Base-by-base conservation (phyloP, 2,113 vertebrate genomes). In the Osmerus mordax region DNA sequence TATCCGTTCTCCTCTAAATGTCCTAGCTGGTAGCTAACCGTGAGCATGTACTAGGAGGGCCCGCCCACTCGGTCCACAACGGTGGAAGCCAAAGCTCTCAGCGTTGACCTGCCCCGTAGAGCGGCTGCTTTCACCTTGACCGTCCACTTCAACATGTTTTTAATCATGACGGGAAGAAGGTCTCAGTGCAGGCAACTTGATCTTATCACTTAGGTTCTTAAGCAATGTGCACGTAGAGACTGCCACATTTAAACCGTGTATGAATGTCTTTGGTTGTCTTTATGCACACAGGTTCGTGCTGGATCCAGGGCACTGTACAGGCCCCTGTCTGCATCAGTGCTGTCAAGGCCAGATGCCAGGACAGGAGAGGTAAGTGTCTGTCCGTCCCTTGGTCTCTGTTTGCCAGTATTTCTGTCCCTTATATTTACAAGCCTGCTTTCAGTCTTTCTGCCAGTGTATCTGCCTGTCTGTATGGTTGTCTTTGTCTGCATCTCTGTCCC, bases 291-390 rank as follows among this genome's bases (percentile, higher is more conserved):
- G 97, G 91, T 98, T 92, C 95, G 96, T 90, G 92, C 89, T 91
- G 95, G 95, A 89, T 95, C 96, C 78, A 94, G 94, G 91, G 78
- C 87, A 77, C 90, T 94, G 64, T 97, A 89, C 92, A 97, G 97
- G 94, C 97, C 97, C 71, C 90, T 99, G 84, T 95, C 96, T 67
- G 94, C 94, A 65, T 93, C 95, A 78, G 89, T 96, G 80, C 89
- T 96, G 84, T 95, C 92, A 87, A 91, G 91, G 84, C 93, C 94
- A 85, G 95, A 97, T 82, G 86, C 89, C 78, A 93, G 91, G 91
- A 94, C 92, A 91, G 92, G 90, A 93, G 94, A 97, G 94, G 96
- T 98, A 92, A 88, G 89, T 77, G 4, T 14, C 21, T 16, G 0
- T 54, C n/a, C 19, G 16, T 18, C 21, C 2, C n/a, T 25, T 65